Evolutionary conservation across 2,113 vertebrate genomes (phyloP).

Genomic region (Vulpes vulpes): DNA sequence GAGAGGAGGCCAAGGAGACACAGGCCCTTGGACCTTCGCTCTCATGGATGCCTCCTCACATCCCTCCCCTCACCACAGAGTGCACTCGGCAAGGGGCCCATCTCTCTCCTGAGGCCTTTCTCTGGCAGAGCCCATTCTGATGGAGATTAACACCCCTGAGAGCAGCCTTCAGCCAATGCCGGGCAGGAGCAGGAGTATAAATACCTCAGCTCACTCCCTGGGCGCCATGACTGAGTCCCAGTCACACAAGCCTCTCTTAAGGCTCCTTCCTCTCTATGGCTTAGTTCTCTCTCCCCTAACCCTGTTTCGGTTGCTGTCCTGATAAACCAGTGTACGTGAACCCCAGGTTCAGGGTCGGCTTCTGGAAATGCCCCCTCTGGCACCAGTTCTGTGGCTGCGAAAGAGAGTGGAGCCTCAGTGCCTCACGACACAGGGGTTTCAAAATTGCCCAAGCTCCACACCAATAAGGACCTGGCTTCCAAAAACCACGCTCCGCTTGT

Average conservation of each 20-base stretch:
- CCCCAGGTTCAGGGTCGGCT: background rate
- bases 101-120: background rate
- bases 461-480: background rate
- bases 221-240: fast-evolving
- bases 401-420: background rate
- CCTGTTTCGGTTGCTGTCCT: no score
- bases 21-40: fast-evolving
- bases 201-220: background rate
- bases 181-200: background rate
- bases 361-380: background rate
- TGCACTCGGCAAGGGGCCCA: background rate
- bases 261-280: background rate
- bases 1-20: background rate
- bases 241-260: fast-evolving
- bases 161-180: fast-evolving
- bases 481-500: background rate
- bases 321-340: background rate
- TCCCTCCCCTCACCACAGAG: background rate
- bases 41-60: background rate
- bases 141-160: background rate
- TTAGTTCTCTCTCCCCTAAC: background rate
- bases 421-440: background rate
- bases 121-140: background rate
- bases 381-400: background rate
- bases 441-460: fast-evolving